Conservation (phyloP, 1,140 invertebrate genomes). For the Sweltsa coloradensis region DNA sequence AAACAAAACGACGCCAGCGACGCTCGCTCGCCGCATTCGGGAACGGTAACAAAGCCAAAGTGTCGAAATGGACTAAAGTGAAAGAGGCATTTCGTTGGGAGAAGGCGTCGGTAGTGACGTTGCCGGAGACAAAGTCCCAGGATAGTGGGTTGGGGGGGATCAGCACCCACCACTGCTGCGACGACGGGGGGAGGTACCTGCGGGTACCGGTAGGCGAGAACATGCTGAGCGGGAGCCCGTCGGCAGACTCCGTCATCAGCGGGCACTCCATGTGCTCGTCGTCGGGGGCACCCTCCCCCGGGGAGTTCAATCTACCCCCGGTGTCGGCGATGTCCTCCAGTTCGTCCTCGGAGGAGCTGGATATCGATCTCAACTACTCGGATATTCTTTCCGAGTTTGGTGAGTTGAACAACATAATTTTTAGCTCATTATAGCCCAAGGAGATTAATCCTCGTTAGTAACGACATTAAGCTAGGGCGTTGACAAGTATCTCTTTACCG, state of each 20-base stretch:
- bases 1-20: not conserved
- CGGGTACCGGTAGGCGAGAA: constrained; percentile 28
- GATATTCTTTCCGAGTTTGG: constrained; percentile 4
- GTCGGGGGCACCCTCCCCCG: not conserved
- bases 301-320: not conserved
- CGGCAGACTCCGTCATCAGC: constrained; percentile 17
- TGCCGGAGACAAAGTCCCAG: constrained; percentile 27
- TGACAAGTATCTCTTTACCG: too few species aligned
- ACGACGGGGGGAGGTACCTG: constrained; percentile 23
- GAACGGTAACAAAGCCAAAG: constrained; percentile 30
- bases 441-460: too few species aligned
- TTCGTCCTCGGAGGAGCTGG: constrained; percentile 37
- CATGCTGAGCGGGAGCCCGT: constrained; percentile 14
- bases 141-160: constrained; percentile 28
- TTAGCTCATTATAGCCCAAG: too few species aligned
- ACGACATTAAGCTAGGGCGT: too few species aligned
- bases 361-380: constrained; percentile 15
- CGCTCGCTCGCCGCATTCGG: not conserved
- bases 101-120: constrained; percentile 27
- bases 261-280: too few species aligned
- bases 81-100: constrained; percentile 71
- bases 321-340: constrained; percentile 26
- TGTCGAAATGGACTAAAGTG: constrained; percentile 72
- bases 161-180: not conserved
- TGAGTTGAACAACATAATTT: too few species aligned